These are phyloP conservation scores for Caenorhabditis briggsae DNA, from an alignment of 1,140 invertebrate species.

Conservation along the genomic window DNA sequence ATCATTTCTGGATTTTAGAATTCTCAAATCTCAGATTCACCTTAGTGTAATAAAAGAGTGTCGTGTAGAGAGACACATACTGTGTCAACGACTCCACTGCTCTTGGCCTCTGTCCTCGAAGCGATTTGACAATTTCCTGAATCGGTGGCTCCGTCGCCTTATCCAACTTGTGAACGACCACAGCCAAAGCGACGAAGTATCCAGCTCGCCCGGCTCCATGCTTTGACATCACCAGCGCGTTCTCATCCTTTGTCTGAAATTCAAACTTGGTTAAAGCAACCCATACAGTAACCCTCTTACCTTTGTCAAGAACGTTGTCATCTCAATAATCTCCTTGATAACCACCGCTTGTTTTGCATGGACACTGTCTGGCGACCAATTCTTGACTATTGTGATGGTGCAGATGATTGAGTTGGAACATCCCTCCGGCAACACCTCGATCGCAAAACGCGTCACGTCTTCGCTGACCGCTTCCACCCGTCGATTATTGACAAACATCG, in stretches of 20 bases:
- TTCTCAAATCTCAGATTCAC: not conserved
- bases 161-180: not conserved
- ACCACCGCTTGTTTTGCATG: not conserved
- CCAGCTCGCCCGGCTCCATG: slow-evolving; percentile 4
- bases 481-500: slow-evolving; percentile 17
- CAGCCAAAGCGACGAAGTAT: not conserved
- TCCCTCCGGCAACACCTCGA: slow-evolving; percentile 2
- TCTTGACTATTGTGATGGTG: not conserved
- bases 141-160: not conserved
- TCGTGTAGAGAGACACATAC: not conserved
- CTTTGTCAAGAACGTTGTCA: not conserved
- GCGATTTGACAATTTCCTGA: not conserved
- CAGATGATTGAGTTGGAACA: slow-evolving; percentile 46
- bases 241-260: not conserved
- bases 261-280: no score
- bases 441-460: slow-evolving; percentile 1
- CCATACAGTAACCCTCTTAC: no score
- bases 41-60: slow-evolving; percentile 1
- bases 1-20: not conserved
- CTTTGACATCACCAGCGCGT: not conserved
- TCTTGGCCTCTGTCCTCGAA: not conserved
- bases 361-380: not conserved
- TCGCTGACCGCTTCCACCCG: slow-evolving; percentile 17
- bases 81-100: not conserved
- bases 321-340: not conserved